Evolutionary conservation across 2,113 vertebrate genomes (phyloP), one percentile per base, ranked within the genome.

Genomic region (Prunella fulvescens): DNA sequence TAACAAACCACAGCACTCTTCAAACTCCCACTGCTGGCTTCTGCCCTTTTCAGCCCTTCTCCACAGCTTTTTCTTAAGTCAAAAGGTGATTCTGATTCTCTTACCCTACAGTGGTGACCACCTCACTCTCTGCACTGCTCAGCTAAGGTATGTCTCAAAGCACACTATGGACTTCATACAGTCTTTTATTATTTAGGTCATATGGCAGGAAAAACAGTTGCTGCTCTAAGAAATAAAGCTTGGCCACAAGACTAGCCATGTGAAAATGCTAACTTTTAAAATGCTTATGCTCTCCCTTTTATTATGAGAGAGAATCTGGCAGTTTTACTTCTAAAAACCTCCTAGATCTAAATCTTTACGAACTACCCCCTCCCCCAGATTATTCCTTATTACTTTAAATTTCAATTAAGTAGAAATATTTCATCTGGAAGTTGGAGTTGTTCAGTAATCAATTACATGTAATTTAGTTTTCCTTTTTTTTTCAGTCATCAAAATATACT

Each of bases 1-100:
- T 83, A 95, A 97, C 91, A 90, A 97, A 97, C 94, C 93, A 42
- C 93, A 96, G 88, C 3, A 0, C 76, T 74, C 91, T 94, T 73
- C 73, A 69, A 70, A 87, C 94, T 72, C 90, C 86, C 84, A 88
- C 47, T n/a, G 6, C 57, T 73, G 65, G 33, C 35, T 69, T 84
- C 71, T 95, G 85, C 88, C 82, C 83, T 97, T 97, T 97, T 81
- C 95, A 96, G 66, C 35, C 64, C 39, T 72, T 83, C 71, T 85
- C 45, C 29, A n/a, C 79, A 84, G 60, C 53, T 25, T 60, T 51
- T 73, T 81, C 42, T 86, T 51, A 24, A 93, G 50, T 25, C 51
- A 56, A 64, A 71, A 81, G 24, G 48, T 26, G 37, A 13, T 56
- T 62, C 26, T 80, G 51, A 89, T 57, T 91, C 45, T 58, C n/a